These are phyloP conservation scores for Scleropages formosus DNA, from an alignment of 2,797 vertebrate genomes.

Conservation along the genomic window DNA sequence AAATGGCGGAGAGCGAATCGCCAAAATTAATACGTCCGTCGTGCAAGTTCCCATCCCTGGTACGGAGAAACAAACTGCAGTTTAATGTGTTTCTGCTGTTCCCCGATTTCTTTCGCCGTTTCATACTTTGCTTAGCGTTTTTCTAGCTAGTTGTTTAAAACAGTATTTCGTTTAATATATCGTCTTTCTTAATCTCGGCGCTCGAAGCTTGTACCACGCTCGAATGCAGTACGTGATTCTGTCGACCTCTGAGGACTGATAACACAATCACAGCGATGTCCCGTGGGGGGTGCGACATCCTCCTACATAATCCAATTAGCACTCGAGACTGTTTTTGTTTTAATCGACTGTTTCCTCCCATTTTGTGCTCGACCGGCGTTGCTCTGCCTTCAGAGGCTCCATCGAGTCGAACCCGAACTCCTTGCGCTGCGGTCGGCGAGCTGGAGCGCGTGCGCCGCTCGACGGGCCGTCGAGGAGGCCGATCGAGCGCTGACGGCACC, in stretches of 20 bases:
- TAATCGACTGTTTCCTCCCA: neutral
- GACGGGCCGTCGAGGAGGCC: neutral
- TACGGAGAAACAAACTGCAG: neutral
- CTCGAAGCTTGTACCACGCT: neutral
- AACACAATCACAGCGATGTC: conserved; percentile 14
- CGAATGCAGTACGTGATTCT: conserved; percentile 23
- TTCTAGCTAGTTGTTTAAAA: neutral
- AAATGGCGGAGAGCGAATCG: conserved; percentile 4
- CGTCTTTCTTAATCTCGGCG: neutral
- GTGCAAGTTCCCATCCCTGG: neutral
- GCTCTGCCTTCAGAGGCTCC: neutral
- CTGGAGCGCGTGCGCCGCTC: neutral
- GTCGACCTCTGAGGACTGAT: conserved; percentile 24
- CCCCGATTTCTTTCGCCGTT: neutral
- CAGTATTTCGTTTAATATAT: neutral
- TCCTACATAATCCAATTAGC: conserved; percentile 30
- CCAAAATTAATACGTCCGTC: conserved; percentile 7
- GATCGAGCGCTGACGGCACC: neutral
- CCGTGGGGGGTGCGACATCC: conserved; percentile 13
- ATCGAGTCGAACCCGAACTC: neutral
- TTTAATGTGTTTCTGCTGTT: neutral
- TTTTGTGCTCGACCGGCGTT: neutral
- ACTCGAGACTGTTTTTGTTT: conserved; percentile 7
- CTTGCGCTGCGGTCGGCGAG: no score
- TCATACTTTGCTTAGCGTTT: neutral